These are phyloP conservation scores for Ara ararauna DNA, from an alignment of 2,797 vertebrate genomes.

Conservation along the genomic window DNA sequence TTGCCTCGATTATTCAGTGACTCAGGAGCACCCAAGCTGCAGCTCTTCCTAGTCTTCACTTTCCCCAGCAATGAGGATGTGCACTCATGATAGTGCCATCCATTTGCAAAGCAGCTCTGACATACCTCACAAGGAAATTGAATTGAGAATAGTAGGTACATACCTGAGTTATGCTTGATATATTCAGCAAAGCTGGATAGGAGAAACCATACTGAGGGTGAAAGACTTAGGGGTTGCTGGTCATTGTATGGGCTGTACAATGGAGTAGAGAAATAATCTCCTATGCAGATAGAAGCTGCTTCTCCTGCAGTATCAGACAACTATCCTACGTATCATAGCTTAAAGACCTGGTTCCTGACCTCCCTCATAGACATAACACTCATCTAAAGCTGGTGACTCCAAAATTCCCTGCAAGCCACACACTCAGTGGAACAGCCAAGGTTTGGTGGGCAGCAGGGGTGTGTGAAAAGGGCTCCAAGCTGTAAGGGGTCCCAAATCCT, in stretches of 20 bases:
- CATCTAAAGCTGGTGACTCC: not conserved
- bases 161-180: not conserved
- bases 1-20: not conserved
- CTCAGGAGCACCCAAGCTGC: not conserved
- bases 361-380: not conserved
- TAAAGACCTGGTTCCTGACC: not conserved
- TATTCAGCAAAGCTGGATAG: not conserved
- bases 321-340: not conserved
- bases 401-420: not conserved
- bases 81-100: not conserved
- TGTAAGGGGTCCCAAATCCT: not conserved
- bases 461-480: rapidly evolving
- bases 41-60: not conserved
- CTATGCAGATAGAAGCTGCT: not conserved
- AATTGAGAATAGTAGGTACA: not conserved
- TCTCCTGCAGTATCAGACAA: not conserved
- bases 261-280: not conserved
- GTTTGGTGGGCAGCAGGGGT: not conserved
- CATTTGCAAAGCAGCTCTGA: not conserved
- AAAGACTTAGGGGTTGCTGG: not conserved
- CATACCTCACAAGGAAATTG: not conserved
- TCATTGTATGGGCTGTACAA: not conserved
- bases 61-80: not conserved
- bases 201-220: not conserved
- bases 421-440: not conserved